Evolutionary conservation across 2,113 vertebrate species (phyloP), one percentile per base, ranked within the genome.

Genomic region (Maccullochella peelii): DNA sequence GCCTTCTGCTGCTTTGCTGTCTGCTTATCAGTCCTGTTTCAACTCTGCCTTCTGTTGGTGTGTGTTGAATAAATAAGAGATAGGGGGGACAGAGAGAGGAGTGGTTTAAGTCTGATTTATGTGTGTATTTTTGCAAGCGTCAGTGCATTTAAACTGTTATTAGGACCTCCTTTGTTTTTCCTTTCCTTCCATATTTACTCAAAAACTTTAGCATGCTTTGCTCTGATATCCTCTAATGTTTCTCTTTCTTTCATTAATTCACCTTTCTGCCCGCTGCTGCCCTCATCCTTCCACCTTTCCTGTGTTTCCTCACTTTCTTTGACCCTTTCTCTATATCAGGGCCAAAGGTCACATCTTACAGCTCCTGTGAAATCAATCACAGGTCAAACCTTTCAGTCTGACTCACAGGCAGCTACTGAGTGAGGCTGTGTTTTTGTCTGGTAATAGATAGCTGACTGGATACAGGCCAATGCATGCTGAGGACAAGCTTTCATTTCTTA

Each of bases 361-460:
- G 59, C 40, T 65, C 73, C 73, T 52, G 67, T 72, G 68, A 86
- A 82, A 91, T 86, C 86, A 54, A 73, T 88, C 62, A 55, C 23
- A 70, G 77, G 73, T 86, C 74, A 90, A 77, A 82, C 68, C 61
- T 77, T 79, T 87, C 25, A 84, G 30, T 54, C 55, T 42, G 21
- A 42, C 27, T 73, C 25, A 5, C 49, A 79, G 52, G 57, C 67
- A 75, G 69, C 73, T 36, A 38, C 55, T 36, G 14, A 47, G 58
- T 2, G 0, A 77, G 33, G 33, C 23, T 74, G 57, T 58, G 67
- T 79, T 68, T 85, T 27, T 79, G 23, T 33, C 16, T 50, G 25
- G 49, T 73, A 65, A 85, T 25, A 77, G 49, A 72, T 65, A 72
- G 52, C 62, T 83, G 76, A 75, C 73, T 80, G 78, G 55, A 87